These are phyloP conservation scores for Phthorimaea operculella DNA, from an alignment of 1,140 invertebrate genomes.

Conservation along the genomic window DNA sequence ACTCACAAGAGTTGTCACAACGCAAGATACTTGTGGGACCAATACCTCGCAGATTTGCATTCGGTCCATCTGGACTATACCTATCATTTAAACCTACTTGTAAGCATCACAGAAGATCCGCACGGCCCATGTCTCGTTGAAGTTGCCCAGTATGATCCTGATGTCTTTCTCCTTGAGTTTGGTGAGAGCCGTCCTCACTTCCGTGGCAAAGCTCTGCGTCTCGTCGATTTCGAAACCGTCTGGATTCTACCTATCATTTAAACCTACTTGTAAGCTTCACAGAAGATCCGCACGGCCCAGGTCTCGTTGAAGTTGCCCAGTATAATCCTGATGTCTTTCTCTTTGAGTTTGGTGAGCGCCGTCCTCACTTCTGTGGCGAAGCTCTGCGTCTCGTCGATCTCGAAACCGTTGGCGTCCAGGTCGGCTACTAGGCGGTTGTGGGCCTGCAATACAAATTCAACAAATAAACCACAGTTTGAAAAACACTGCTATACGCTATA, in stretches of 20 bases:
- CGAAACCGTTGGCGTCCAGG: slow-evolving; percentile 82
- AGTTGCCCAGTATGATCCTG: slow-evolving; percentile 96
- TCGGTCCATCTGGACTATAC: no score
- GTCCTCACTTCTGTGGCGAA: slow-evolving; percentile 91
- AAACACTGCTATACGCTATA: neutral
- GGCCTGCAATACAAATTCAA: slow-evolving; percentile 69
- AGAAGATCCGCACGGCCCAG: slow-evolving; percentile 94
- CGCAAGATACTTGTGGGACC: no score
- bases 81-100: slow-evolving; percentile 71
- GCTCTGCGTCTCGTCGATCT: slow-evolving; percentile 91
- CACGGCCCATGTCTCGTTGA: slow-evolving; percentile 94
- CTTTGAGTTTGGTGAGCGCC: slow-evolving; percentile 86
- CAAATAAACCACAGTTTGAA: no score
- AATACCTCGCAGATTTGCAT: no score
- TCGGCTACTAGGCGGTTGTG: slow-evolving; percentile 93
- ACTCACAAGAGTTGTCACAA: no score
- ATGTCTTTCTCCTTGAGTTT: slow-evolving; percentile 94
- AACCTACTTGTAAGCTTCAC: slow-evolving; percentile 84
- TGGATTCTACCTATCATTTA: no score
- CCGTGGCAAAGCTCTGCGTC: slow-evolving; percentile 94
- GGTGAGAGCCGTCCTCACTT: slow-evolving; percentile 83
- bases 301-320: slow-evolving; percentile 96
- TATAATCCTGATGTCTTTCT: slow-evolving; percentile 95
- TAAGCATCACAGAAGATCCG: slow-evolving; percentile 94
- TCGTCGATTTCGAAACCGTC: slow-evolving; percentile 86